Evolutionary conservation across 2,888 invertebrate species (phyloP), one percentile per base, ranked within the genome.

Genomic region (Plusia festucae): DNA sequence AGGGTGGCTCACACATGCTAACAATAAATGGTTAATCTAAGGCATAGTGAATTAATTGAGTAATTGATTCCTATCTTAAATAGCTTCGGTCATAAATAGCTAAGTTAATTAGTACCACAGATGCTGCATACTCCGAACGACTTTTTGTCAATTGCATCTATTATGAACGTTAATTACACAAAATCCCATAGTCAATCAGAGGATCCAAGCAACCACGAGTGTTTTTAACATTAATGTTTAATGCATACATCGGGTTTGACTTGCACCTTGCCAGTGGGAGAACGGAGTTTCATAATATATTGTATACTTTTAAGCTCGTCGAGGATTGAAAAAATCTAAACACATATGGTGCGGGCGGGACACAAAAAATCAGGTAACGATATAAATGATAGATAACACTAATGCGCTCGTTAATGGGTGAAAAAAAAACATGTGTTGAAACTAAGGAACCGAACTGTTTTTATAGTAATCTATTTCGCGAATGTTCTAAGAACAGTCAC

Each of bases 311-410:
- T 53, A 46, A 73, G 32, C 40, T 73, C 60, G 65, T 59, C 58
- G 64, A 64, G 60, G 20, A 54, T 32, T 24, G 59, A 68, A 79
- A 81, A 76, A 76, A 73, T 81, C 68, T 60, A 53, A 49, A 34
- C 78, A 79, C 86, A 88, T 80, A 84, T 88, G 87, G 82, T 66
- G 68, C 68, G 72, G 82, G 69, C 79, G 61, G 54, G 16, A 44
- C 51, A 81, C 83, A 89, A 91, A 90, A 91, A 89, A 87, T 82
- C 91, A 89, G 90, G 90, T 90, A 90, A 83, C 76, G 84, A 84
- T 84, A 85, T 55, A 84, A 80, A 76, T 71, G 83, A 86, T 85
- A 83, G 84, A 86, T 85, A 83, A 79, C 70, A 69, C 79, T 85
- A 83, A 84, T 82, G 73, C 73, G 78, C 59, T 61, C 24, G 51